Evolutionary conservation across 1,140 invertebrate genomes (phyloP).

Genomic region (Tetramorium simillimum): DNA sequence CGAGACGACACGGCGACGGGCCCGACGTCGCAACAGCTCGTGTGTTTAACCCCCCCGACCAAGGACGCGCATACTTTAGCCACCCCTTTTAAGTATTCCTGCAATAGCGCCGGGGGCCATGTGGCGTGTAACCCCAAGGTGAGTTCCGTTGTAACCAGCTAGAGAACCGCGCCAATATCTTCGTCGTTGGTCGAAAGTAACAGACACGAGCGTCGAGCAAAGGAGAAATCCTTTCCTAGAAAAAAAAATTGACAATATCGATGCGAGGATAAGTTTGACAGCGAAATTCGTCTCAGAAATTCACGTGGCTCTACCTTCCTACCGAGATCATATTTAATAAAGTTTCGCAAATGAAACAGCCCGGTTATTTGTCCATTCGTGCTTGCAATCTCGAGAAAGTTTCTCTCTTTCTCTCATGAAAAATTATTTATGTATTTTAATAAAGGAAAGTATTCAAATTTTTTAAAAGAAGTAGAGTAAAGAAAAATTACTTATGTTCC

Average conservation of each 20-base stretch:
- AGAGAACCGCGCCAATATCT: constrained; percentile 60
- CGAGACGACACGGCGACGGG: constrained; percentile 12
- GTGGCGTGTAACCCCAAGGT: constrained; percentile 67
- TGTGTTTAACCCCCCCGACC: constrained; percentile 61
- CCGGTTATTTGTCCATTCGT: constrained; percentile 28
- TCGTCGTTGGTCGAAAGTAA: constrained; percentile 26
- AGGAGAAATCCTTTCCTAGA: constrained; percentile 26
- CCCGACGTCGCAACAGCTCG: constrained; percentile 44
- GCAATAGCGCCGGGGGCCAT: constrained; percentile 76
- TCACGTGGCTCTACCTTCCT: not conserved
- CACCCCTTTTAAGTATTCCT: constrained; percentile 74
- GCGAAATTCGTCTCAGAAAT: not conserved
- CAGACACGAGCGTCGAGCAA: constrained; percentile 15
- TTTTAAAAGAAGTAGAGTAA: constrained; percentile 1
- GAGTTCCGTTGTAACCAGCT: constrained; percentile 55
- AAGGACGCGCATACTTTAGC: constrained; percentile 63
- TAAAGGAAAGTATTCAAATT: constrained; percentile 29
- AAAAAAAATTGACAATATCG: constrained; percentile 3
- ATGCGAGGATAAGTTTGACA: constrained; percentile 32
- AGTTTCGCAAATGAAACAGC: not conserved
- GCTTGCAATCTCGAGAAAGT: not conserved
- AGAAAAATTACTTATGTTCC: not conserved
- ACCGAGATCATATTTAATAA: not conserved
- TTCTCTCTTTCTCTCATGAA: constrained; percentile 11
- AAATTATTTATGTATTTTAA: constrained; percentile 62